These are phyloP conservation scores for Pseudomyrmex pallidus DNA, from an alignment of 1,140 invertebrate genomes.

Conservation along the genomic window DNA sequence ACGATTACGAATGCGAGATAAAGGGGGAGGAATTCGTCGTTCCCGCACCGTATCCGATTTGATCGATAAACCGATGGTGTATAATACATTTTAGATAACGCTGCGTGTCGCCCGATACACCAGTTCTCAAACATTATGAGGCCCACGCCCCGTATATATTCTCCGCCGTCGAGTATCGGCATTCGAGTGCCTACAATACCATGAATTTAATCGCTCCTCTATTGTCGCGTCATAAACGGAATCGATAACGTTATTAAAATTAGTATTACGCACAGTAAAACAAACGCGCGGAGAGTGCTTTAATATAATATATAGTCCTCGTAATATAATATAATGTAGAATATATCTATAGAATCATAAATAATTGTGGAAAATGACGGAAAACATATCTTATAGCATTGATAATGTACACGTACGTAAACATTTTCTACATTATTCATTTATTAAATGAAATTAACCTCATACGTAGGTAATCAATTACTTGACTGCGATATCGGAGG, in stretches of 20 bases:
- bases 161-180: constrained; percentile 36
- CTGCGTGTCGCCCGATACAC: constrained; percentile 55
- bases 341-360: neutral
- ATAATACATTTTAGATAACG: constrained; percentile 61
- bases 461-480: constrained; percentile 10
- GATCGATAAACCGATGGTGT: constrained; percentile 56
- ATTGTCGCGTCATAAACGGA: constrained; percentile 33
- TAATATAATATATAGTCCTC: no score
- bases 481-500: neutral
- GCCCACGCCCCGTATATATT: neutral
- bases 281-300: no score
- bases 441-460: neutral
- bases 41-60: constrained; percentile 17
- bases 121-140: constrained; percentile 56
- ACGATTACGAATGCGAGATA: constrained; percentile 50
- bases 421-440: no score
- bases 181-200: constrained; percentile 53
- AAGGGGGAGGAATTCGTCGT: neutral
- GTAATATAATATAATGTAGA: no score
- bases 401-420: no score
- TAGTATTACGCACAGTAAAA: neutral
- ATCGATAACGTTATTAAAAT: constrained; percentile 60
- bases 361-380: neutral
- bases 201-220: constrained; percentile 43
- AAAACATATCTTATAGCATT: neutral